A percentile compares a stretch with the other conserved stretches of the same genome.
These are phyloP conservation scores for Colletes collaris DNA, from an alignment of 2,888 invertebrate genomes.

Conservation along the genomic window DNA sequence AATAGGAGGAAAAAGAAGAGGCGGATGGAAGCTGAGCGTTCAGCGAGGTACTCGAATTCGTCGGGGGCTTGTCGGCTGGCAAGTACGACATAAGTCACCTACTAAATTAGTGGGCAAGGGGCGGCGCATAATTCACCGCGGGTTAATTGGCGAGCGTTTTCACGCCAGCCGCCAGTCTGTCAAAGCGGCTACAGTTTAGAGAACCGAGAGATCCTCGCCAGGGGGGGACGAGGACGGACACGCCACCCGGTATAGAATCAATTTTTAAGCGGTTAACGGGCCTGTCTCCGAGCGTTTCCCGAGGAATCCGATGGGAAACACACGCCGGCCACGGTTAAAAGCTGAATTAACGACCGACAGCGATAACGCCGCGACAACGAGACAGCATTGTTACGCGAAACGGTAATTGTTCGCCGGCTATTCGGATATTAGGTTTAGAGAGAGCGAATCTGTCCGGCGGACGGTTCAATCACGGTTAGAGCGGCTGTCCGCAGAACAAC, in stretches of 20 bases:
- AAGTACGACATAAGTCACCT: conserved; percentile 82
- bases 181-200: conserved; percentile 77
- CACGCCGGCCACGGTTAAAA: conserved; percentile 21
- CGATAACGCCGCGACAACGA: conserved; percentile 15
- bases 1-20: conserved; percentile 18
- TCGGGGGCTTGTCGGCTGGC: conserved; percentile 75
- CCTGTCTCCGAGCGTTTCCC: conserved; percentile 22
- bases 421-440: conserved; percentile 12
- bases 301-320: conserved; percentile 29
- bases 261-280: conserved; percentile 55
- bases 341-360: conserved; percentile 50
- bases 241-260: conserved; percentile 39
- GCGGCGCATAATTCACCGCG: conserved; percentile 81
- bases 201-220: conserved; percentile 37
- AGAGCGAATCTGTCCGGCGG: conserved; percentile 2
- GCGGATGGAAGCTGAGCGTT: conserved; percentile 43
- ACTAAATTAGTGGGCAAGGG: conserved; percentile 80
- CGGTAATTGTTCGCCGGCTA: conserved; percentile 30
- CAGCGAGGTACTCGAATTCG: conserved; percentile 72
- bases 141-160: conserved; percentile 83
- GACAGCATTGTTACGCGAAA: conserved; percentile 32
- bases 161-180: conserved; percentile 81
- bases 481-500: neutral
- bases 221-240: conserved; percentile 18
- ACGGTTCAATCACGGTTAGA: conserved; percentile 23